These are phyloP conservation scores for Carposina sasakii DNA, from an alignment of 1,140 invertebrate species.

Conservation along the genomic window DNA sequence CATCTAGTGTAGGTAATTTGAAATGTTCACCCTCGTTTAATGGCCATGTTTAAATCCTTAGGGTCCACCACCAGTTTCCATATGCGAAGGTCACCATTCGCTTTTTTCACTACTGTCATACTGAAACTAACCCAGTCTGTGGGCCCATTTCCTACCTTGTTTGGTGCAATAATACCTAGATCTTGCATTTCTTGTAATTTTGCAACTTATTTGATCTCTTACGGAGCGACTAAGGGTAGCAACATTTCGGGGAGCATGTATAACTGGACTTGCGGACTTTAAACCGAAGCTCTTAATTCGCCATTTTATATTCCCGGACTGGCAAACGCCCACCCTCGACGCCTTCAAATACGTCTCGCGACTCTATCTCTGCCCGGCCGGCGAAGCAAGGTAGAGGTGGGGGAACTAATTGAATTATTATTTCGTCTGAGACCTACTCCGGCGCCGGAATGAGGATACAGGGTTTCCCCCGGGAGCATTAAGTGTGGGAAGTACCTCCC, in stretches of 20 bases:
- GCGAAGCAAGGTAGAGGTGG: neutral
- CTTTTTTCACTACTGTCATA: constrained; percentile 59
- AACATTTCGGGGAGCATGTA: constrained; percentile 11
- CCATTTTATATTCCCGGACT: constrained; percentile 5
- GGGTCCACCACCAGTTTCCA: constrained; percentile 10
- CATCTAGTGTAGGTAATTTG: constrained; percentile 3
- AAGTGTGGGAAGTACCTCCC: neutral
- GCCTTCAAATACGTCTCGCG: constrained; percentile 5
- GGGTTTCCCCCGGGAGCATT: neutral
- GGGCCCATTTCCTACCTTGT: constrained; percentile 29
- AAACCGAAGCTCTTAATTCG: neutral
- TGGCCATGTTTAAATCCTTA: constrained; percentile 1
- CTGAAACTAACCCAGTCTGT: constrained; percentile 67
- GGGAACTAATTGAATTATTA: constrained; percentile 1
- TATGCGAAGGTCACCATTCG: constrained; percentile 43
- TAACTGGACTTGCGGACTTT: neutral
- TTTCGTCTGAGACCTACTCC: no score
- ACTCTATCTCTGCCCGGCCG: neutral
- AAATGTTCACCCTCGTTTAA: constrained; percentile 16
- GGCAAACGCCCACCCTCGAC: constrained; percentile 10
- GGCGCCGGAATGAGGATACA: no score
- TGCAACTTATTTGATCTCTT: constrained; percentile 2
- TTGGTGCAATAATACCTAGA: neutral
- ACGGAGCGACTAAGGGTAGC: constrained; percentile 7
- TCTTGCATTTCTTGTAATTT: constrained; percentile 10